Evolutionary conservation across 2,113 vertebrate species (phyloP).

Genomic region (Sylvietta virens): DNA sequence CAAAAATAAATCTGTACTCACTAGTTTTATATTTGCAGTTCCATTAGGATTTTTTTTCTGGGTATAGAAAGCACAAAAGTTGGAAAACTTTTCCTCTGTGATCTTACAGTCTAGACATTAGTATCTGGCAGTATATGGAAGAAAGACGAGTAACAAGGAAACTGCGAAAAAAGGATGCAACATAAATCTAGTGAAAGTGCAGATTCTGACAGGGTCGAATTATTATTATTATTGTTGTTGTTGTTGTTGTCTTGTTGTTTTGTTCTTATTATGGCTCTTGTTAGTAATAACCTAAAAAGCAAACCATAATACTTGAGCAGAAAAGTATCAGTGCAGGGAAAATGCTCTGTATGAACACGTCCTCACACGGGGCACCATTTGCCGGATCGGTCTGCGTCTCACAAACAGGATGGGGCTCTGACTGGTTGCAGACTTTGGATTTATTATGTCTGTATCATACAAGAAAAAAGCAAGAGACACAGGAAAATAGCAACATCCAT

Average conservation of each 20-base stretch:
- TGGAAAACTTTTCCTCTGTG: not conserved
- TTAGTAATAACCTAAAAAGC: not conserved
- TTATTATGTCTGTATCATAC: too few species aligned
- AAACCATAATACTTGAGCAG: not conserved
- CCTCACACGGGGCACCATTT: too few species aligned
- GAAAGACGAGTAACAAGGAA: not conserved
- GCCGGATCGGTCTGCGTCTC: too few species aligned
- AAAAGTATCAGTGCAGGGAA: not conserved
- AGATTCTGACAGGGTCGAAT: not conserved
- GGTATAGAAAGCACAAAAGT: not conserved
- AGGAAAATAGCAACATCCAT: too few species aligned
- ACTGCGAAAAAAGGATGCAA: not conserved
- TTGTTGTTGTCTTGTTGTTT: not conserved
- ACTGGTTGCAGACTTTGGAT: too few species aligned
- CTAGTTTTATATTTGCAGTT: not conserved
- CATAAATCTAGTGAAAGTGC: not conserved
- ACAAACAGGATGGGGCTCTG: too few species aligned
- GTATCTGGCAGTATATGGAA: not conserved
- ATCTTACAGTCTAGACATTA: not conserved
- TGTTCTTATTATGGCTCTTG: not conserved
- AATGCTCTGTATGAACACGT: not conserved
- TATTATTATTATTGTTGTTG: not conserved
- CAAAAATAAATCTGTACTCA: not conserved
- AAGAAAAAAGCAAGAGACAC: too few species aligned
- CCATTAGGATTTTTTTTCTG: not conserved